Percentiles rank a stretch among this genome's conserved stretches.
phyloP scores from a whole-genome alignment of 2,888 invertebrate species.

The Alloplasta piceator region DNA sequence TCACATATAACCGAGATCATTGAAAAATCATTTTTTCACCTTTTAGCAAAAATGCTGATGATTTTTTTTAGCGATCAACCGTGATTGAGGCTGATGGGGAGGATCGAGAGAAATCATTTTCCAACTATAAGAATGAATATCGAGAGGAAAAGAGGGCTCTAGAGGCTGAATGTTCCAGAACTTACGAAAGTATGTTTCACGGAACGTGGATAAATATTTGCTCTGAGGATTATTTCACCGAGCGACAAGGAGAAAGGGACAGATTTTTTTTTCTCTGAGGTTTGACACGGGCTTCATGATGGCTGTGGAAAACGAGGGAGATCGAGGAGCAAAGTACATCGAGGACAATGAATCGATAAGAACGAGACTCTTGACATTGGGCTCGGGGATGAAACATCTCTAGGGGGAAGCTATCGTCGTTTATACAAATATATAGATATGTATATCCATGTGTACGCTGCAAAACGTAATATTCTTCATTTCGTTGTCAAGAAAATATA shows the following conservation, averaged over 20 bases:
- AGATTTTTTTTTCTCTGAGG: neutral
- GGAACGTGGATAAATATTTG: constrained; percentile 63
- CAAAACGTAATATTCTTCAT: constrained; percentile 13
- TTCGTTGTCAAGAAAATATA: constrained; percentile 36
- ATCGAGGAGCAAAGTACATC: neutral
- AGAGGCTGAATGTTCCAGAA: constrained; percentile 12
- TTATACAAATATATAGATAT: neutral
- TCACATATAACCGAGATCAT: too few relatives aligned
- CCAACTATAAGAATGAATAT: constrained; percentile 20
- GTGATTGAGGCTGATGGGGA: neutral
- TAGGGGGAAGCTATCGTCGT: constrained; percentile 4
- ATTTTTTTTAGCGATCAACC: neutral
- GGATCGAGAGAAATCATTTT: constrained; percentile 51
- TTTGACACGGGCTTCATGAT: constrained; percentile 30
- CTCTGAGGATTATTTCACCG: constrained; percentile 54
- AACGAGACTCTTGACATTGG: constrained; percentile 43
- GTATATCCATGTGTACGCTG: neutral
- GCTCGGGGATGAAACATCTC: constrained; percentile 32
- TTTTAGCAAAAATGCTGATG: too few relatives aligned
- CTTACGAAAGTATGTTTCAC: constrained; percentile 32
- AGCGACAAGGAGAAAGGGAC: constrained; percentile 28
- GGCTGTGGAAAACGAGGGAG: constrained; percentile 1
- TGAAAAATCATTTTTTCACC: too few relatives aligned
- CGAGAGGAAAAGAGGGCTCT: constrained; percentile 9
- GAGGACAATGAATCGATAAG: constrained; percentile 49